Percentiles rank a stretch among this genome's conserved stretches.
These are phyloP conservation scores for Fissipunctia ypsillon DNA, from an alignment of 2,888 invertebrate species.

Conservation along the genomic window DNA sequence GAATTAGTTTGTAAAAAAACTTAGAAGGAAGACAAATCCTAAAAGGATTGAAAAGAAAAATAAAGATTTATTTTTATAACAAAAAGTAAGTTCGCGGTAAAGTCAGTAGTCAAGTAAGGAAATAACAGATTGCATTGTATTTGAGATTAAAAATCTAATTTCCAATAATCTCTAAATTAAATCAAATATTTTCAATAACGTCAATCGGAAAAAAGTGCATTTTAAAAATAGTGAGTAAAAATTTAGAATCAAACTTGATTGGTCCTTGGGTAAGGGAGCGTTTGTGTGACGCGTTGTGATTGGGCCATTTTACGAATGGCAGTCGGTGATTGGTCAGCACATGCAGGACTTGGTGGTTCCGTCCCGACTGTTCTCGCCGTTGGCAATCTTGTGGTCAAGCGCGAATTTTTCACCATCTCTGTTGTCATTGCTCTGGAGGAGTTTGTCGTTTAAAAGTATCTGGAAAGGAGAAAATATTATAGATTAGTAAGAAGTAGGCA, in stretches of 20 bases:
- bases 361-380: constrained; percentile 85
- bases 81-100: constrained; percentile 23
- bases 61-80: constrained; percentile 47
- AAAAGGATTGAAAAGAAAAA: constrained; percentile 44
- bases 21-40: constrained; percentile 40
- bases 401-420: constrained; percentile 93
- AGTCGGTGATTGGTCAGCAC: constrained; percentile 89
- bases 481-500: neutral
- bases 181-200: constrained; percentile 6
- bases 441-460: constrained; percentile 95
- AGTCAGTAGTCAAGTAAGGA: constrained; percentile 17
- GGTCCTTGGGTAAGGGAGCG: constrained; percentile 50
- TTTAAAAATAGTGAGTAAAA: constrained; percentile 58
- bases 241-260: constrained; percentile 65
- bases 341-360: constrained; percentile 89
- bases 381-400: constrained; percentile 90
- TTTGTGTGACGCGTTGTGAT: constrained; percentile 65
- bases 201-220: constrained; percentile 52
- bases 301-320: constrained; percentile 66
- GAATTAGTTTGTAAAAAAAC: constrained; percentile 50
- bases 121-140: constrained; percentile 15
- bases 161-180: constrained; percentile 30
- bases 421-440: constrained; percentile 93
- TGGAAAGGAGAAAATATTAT: constrained; percentile 74
- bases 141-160: constrained; percentile 41